Base-by-base conservation (phyloP, 2,113 vertebrate genomes). In the Proteles cristata region DNA sequence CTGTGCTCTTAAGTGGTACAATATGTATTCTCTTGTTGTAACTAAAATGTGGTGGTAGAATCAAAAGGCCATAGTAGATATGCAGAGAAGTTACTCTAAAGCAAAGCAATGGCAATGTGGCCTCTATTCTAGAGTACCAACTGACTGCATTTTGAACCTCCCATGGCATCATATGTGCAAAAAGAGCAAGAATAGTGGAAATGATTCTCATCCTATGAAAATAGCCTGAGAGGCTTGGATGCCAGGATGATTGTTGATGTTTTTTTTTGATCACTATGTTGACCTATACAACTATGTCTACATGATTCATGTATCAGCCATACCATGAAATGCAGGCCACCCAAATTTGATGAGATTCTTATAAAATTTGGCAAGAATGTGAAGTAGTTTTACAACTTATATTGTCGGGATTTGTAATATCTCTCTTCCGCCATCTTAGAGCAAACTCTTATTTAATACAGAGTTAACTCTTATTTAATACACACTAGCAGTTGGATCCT, bases 331-430 rank as follows among this genome's bases (percentile, higher is more conserved):
- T 73, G 6, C 7, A 73, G 85, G 35, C 58, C 43, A 94, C 84
- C 50, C 50, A 91, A 71, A 77, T 69, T 97, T 87, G 23, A 87
- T 77, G 94, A 87, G 48, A 58, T 50, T 31, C 19, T 35, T 61
- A 65, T 8, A 87, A 93, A 83, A 39, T 9, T 66, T 87, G 66
- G 10, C 3, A 66, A 91, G 21, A 85, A 88, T 65, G 21, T 58
- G 39, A 95, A 74, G n/a, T 39, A 61, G 86, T 86, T 94, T 90
- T 95, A 90, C 2, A 63, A 71, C 2, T 92, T 90, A 91, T 7
- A 69, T 3, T 45, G n/a, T 88, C 14, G n/a, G 7, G 53, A 91
- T 81, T 85, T 90, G 71, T 69, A 96, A 73, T 31, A n/a, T 58
- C 61, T 84, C 55, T 81, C n/a, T n/a, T 82, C 25, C n/a, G 1